Evolutionary conservation across 2,113 vertebrate genomes (phyloP), one percentile per base, ranked within the genome.

Genomic region (Phoxinus phoxinus): DNA sequence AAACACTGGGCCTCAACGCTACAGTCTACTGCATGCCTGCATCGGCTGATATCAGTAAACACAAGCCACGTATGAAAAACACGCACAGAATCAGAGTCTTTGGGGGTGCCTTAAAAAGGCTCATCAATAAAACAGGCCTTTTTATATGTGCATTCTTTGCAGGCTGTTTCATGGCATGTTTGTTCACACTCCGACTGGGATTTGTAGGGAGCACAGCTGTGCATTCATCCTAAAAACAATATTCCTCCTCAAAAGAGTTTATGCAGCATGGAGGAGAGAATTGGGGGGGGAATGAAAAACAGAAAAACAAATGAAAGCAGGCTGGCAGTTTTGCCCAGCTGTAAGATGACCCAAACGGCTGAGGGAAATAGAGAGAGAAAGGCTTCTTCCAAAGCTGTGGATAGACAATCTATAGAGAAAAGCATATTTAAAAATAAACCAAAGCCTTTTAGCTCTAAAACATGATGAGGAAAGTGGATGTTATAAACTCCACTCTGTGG

Each of bases 101-200:
- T 74, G 73, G 58, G 75, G 81, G 46, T 65, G 79, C 91, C 90
- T 94, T 93, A 92, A 92, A 91, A 84, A 84, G 58, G 84, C 93
- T 95, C 94, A 94, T 95, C 93, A 95, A 95, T 95, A 95, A 95
- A 95, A 95, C 93, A 95, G 91, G 91, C 88, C 89, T 93, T 89
- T 94, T 93, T 93, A 92, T 93, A 93, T 93, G 92, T 93, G 93
- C 90, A 93, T 92, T 94, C 92, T 92, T 93, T 93, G 87, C 91
- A 61, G 81, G 35, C 56, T 41, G 92, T 94, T 94, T 95, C 93
- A 95, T 93, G 91, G 91, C 91, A 90, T 92, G 92, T 94, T 95
- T 94, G 93, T 94, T 94, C 92, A 92, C 91, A 93, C 91, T 90
- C 78, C 59, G 79, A 48, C 91, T 91, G 92, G 91, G 92, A 93